Conservation (phyloP, 2,113 vertebrate genomes). For the Cryptotis parvus region DNA sequence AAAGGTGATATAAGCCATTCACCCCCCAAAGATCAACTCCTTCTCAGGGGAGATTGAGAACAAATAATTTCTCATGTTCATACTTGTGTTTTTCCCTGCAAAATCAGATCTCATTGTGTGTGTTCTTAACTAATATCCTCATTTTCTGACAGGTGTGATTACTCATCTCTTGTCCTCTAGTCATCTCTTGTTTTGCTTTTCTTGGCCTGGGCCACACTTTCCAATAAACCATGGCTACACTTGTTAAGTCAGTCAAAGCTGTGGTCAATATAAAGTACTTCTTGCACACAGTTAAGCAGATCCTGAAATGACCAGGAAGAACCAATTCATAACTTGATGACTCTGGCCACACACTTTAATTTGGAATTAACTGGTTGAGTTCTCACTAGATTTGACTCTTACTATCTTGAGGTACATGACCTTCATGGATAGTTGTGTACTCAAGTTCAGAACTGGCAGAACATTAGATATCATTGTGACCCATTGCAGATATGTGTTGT, state of each 20-base stretch:
- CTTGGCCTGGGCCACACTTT: conserved; percentile 46
- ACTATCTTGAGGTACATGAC: conserved; percentile 41
- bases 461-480: not conserved
- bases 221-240: conserved; percentile 37
- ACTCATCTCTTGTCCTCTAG: conserved; percentile 49
- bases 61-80: conserved; percentile 50
- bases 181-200: conserved; percentile 69
- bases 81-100: conserved; percentile 15
- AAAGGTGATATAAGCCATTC: conserved; percentile 48
- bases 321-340: not conserved
- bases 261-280: conserved; percentile 1
- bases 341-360: conserved; percentile 43
- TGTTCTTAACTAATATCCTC: conserved; percentile 20
- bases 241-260: conserved; percentile 15
- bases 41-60: conserved; percentile 25
- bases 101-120: conserved; percentile 2
- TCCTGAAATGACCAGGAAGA: conserved; percentile 26
- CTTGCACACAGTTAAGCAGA: not conserved
- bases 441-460: not conserved
- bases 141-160: conserved; percentile 73
- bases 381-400: conserved; percentile 23
- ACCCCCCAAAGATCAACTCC: conserved; percentile 24
- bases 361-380: conserved; percentile 4
- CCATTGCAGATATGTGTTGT: not conserved
- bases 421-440: conserved; percentile 29